phyloP scores from a whole-genome alignment of 2,797 vertebrate species.

The Chelmon rostratus region DNA sequence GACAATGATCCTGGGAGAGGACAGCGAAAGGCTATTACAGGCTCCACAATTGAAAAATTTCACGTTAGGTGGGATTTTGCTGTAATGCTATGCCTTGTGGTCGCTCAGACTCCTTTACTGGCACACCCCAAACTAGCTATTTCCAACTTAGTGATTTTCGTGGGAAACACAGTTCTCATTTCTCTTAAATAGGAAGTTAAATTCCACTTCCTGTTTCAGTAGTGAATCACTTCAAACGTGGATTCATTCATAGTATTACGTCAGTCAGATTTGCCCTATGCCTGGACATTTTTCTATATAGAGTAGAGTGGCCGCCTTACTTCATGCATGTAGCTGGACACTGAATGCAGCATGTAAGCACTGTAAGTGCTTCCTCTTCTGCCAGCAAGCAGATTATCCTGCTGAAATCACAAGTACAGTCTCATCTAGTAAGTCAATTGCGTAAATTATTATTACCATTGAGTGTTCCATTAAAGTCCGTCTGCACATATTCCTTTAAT shows the following conservation, averaged over 20 bases:
- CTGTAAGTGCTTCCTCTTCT: constrained; percentile 7
- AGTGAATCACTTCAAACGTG: background rate
- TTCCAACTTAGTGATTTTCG: background rate
- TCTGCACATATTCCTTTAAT: constrained; percentile 39
- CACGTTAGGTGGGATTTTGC: constrained; percentile 38
- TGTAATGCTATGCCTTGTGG: constrained; percentile 16
- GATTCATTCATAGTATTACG: background rate
- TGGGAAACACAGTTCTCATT: background rate
- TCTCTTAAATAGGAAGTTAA: constrained; percentile 3
- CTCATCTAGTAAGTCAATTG: constrained; percentile 38
- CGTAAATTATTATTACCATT: constrained; percentile 38
- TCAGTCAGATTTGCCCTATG: background rate
- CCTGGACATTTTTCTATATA: no score
- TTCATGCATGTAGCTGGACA: constrained; percentile 8
- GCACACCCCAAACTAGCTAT: background rate
- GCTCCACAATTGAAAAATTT: constrained; percentile 28
- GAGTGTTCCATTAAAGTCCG: constrained; percentile 57
- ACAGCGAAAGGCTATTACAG: constrained; percentile 63
- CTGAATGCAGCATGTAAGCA: background rate
- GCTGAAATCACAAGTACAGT: constrained; percentile 37
- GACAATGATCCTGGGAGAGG: constrained; percentile 67
- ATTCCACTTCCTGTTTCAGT: constrained; percentile 20
- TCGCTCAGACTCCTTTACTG: constrained; percentile 19
- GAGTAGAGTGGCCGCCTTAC: background rate
- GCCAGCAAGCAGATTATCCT: constrained; percentile 25